These are phyloP conservation scores for Syndactyla subalaris DNA, from an alignment of 2,797 vertebrate genomes.

Conservation along the genomic window DNA sequence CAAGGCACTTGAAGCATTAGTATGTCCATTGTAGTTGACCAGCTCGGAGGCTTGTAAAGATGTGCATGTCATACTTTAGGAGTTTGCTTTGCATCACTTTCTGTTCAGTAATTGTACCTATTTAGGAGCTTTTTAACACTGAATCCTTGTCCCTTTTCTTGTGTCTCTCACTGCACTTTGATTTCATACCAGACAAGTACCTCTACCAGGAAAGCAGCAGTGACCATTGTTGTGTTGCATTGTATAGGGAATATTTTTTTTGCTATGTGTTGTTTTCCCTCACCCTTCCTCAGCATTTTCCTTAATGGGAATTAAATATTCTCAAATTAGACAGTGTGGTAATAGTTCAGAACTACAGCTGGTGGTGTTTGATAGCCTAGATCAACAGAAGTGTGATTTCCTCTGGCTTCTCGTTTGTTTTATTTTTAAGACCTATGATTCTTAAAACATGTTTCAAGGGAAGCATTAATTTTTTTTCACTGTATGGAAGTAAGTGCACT, in stretches of 20 bases:
- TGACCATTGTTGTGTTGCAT: not conserved
- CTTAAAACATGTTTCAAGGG: not conserved
- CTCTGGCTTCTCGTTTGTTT: not conserved
- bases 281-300: not conserved
- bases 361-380: not conserved
- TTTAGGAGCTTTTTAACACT: not conserved
- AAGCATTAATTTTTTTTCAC: not conserved
- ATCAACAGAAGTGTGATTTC: not conserved
- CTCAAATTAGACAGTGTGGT: not conserved
- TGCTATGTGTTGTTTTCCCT: not conserved
- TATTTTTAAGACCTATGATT: not conserved
- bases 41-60: not conserved
- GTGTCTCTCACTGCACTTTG: not conserved
- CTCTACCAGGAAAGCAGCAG: not conserved
- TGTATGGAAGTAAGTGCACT: not conserved
- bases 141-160: not conserved
- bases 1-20: not conserved
- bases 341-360: not conserved
- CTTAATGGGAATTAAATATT: not conserved
- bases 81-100: not conserved
- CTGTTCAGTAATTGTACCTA: not conserved
- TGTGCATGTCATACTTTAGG: not conserved
- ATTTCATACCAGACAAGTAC: not conserved
- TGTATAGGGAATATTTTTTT: not conserved
- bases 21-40: not conserved